Conservation (phyloP, 2,113 vertebrate genomes). For the Megaptera novaeangliae region DNA sequence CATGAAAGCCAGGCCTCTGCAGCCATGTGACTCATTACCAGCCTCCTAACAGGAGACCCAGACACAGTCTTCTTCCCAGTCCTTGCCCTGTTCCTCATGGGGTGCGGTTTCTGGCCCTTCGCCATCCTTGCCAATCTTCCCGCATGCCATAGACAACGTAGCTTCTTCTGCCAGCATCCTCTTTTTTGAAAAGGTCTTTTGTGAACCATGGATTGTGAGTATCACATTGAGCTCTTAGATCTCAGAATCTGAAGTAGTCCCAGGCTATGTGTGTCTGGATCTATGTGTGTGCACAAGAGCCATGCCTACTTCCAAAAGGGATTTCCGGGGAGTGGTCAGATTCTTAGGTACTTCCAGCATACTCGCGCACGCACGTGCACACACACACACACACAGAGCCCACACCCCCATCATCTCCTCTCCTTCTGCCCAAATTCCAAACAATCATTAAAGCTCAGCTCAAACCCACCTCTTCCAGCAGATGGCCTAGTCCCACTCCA, state of each 20-base stretch:
- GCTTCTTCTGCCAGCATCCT: neutral
- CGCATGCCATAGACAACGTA: rapidly evolving
- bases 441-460: neutral
- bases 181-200: neutral
- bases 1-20: rapidly evolving
- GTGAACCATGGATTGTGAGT: neutral
- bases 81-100: neutral
- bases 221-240: neutral
- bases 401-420: neutral
- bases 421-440: neutral
- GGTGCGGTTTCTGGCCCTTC: neutral
- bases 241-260: neutral
- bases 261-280: neutral
- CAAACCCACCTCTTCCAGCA: neutral
- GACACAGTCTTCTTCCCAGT: neutral
- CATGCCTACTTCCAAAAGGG: neutral
- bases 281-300: neutral
- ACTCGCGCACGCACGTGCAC: too few species aligned
- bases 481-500: neutral
- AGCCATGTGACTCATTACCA: rapidly evolving
- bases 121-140: rapidly evolving
- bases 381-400: neutral
- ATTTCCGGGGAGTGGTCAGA: neutral
- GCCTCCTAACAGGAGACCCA: neutral
- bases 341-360: neutral